Base-by-base conservation (phyloP, 2,888 invertebrate species). In the Phortica okadai region DNA sequence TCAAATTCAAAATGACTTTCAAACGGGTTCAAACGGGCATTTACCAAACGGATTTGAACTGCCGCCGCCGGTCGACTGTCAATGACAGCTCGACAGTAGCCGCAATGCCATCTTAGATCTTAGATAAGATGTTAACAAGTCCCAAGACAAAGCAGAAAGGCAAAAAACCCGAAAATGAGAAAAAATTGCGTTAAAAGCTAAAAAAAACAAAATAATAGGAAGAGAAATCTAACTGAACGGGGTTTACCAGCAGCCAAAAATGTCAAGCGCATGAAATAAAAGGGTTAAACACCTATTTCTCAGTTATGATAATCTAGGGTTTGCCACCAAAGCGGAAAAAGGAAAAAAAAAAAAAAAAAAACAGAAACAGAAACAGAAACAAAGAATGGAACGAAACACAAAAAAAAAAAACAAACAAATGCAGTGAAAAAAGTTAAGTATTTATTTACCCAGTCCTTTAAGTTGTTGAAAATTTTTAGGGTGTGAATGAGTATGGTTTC, bases 191-290 rank as follows among this genome's bases (percentile, higher is more conserved):
- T 16, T 45, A 45, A 45, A 10, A 6, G 45, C 6, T 6, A 10
- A 6, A 45, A 45, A 58, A 58, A n/a, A 11, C 1, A 58, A 14
- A 58, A 58, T 16, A 58, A 14, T 58, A 58, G 14, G 7, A 58
- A n/a, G 6, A 58, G 14, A 58, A 7, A 1, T 6, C 58, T 8
- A 45, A 45, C 6, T 45, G 21, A 21, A 45, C 45, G 45, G 10
- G 1, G 45, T 10, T 16, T 58, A 58, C 58, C 14, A 14, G 14
- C 14, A 58, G 58, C n/a, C 16, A 62, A 21, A 62, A 62, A 62
- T 62, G 62, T 62, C 62, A 62, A 62, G 21, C 21, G 62, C 62
- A 21, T 62, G 5, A 62, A 62, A 62, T 62, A 16, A 62, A 62
- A 62, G 62, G 62, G 62, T 62, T 62, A 62, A 62, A 62, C 16